These are phyloP conservation scores for Ochropleura plecta DNA, from an alignment of 2,888 invertebrate genomes.

Conservation along the genomic window DNA sequence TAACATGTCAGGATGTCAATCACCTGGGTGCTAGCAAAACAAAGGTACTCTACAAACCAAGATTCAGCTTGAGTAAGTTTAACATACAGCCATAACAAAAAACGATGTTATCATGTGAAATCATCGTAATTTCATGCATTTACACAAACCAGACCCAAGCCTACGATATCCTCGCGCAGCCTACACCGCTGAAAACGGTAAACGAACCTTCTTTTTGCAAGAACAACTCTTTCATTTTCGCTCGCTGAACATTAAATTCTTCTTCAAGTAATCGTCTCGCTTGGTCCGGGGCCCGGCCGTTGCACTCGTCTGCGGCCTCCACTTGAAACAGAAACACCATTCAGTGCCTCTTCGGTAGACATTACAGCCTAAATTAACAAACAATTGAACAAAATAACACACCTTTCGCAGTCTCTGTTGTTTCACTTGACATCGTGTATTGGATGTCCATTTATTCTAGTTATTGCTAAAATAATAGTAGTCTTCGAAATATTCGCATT, in stretches of 20 bases:
- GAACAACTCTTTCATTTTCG: constrained; percentile 97
- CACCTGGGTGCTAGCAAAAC: constrained; percentile 39
- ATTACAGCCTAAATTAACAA: constrained; percentile 69
- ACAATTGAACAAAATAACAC: constrained; percentile 76
- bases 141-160: constrained; percentile 62
- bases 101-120: constrained; percentile 45
- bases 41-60: constrained; percentile 40
- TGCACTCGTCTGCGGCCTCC: constrained; percentile 76
- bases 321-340: constrained; percentile 88
- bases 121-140: constrained; percentile 57
- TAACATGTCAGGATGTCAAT: constrained; percentile 14
- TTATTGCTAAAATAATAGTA: constrained; percentile 51
- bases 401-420: constrained; percentile 80
- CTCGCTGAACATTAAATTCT: constrained; percentile 97
- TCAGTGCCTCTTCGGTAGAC: constrained; percentile 80
- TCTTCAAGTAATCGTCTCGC: constrained; percentile 92
- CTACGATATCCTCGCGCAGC: constrained; percentile 58
- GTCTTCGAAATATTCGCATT: constrained; percentile 56
- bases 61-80: constrained; percentile 15
- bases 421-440: constrained; percentile 81
- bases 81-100: constrained; percentile 42
- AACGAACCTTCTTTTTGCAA: constrained; percentile 97
- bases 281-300: constrained; percentile 75
- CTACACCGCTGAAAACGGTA: constrained; percentile 63
- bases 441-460: constrained; percentile 41